A percentile compares a stretch with the other conserved stretches of the same genome.
phyloP scores from a whole-genome alignment of 2,113 vertebrate genomes.

The Ranitomeya variabilis region DNA sequence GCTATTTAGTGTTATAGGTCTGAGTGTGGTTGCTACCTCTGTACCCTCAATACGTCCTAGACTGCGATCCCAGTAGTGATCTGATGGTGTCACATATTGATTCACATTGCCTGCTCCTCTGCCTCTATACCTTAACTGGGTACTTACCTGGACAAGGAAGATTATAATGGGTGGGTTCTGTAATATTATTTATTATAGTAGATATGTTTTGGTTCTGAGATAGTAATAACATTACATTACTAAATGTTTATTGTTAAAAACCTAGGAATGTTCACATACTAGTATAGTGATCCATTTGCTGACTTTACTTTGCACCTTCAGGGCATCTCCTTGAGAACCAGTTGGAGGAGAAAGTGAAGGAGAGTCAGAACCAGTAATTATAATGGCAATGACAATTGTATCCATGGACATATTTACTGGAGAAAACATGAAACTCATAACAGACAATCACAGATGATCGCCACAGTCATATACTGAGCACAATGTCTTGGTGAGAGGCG shows the following conservation, averaged over 20 bases:
- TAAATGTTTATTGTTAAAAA: not conserved
- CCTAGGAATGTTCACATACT: not conserved
- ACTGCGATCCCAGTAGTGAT: too few species aligned
- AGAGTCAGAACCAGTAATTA: not conserved
- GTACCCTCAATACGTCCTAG: too few species aligned
- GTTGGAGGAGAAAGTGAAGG: not conserved
- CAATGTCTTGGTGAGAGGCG: too few species aligned
- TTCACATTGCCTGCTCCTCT: too few species aligned
- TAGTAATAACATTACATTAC: not conserved
- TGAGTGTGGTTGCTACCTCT: too few species aligned
- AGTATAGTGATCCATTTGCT: not conserved
- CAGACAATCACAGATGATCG: not conserved
- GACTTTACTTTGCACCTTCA: not conserved
- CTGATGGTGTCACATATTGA: not conserved
- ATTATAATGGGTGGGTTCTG: not conserved
- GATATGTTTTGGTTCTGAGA: not conserved
- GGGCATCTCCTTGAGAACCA: constrained; percentile 14
- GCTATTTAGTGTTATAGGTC: too few species aligned
- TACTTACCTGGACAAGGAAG: too few species aligned
- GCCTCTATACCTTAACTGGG: too few species aligned
- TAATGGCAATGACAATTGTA: not conserved
- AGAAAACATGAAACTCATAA: not conserved
- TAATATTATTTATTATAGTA: too few species aligned
- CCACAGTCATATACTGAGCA: not conserved
- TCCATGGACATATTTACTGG: not conserved